Evolutionary conservation across 1,140 invertebrate species (phyloP).

Genomic region (Lasioglossum baleicum): DNA sequence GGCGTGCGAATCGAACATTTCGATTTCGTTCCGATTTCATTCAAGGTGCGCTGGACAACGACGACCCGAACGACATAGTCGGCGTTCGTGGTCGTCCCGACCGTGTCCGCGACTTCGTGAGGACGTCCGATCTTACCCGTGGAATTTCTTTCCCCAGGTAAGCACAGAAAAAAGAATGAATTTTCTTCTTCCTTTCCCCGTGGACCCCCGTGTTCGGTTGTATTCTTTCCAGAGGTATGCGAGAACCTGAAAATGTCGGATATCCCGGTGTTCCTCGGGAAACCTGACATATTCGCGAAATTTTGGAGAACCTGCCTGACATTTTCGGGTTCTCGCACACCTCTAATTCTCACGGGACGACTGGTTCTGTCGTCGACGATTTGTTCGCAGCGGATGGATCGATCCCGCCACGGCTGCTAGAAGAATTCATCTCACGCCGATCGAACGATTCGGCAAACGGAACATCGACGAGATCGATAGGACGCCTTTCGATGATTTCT

Average conservation of each 20-base stretch:
- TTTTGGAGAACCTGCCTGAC: no score
- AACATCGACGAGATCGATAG: conserved; percentile 84
- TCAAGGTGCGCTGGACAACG: background rate
- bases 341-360: no score
- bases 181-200: no score
- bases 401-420: conserved; percentile 69
- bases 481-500: conserved; percentile 82
- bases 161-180: background rate
- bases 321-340: no score
- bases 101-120: conserved; percentile 70
- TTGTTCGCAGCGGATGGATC: conserved; percentile 9
- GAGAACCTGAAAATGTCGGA: no score
- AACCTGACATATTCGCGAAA: no score
- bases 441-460: conserved; percentile 77
- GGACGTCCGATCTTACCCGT: conserved; percentile 55
- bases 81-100: conserved; percentile 68
- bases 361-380: background rate
- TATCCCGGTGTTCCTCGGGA: no score
- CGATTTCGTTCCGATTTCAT: background rate
- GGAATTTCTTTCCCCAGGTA: background rate
- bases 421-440: conserved; percentile 77
- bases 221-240: no score
- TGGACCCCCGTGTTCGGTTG: no score
- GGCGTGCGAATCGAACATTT: background rate
- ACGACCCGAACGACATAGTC: conserved; percentile 71